Base-by-base conservation (phyloP, 2,113 vertebrate species). In the Pseudorhombus dupliciocellatus region DNA sequence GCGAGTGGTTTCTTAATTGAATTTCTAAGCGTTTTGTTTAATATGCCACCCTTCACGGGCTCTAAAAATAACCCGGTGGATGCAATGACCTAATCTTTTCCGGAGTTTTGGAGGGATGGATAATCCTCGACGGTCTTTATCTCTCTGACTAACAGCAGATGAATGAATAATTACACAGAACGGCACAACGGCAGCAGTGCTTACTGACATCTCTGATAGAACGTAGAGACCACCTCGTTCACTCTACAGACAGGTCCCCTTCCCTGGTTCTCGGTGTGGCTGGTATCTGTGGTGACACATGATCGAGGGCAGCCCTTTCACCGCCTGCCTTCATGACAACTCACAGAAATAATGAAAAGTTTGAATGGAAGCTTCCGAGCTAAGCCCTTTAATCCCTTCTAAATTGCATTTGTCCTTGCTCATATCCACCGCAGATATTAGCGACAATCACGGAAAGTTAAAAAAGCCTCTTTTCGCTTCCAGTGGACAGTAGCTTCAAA, bases 1-100 rank as follows among this genome's bases (percentile, higher is more conserved):
- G 81, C 75, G 84, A 92, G 83, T 82, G 88, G 72, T 86, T 87
- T 89, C 86, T 91, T 93, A 91, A 93, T 92, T 93, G 87, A 92
- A 88, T 92, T 87, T 90, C 79, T 76, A 84, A 92, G 87, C 66
- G 82, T 91, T 92, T 87, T 90, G 89, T 93, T 92, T 93, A 92
- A 91, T 90, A 88, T 92, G 89, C 90, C 90, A 87, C 87, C 28
- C 77, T 91, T 92, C 90, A 90, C 84, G 55, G 62, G 68, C 56
- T 72, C 90, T 91, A 89, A 90, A 90, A 93, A 92, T 94, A 93
- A 84, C 77, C 62, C 22, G 0, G 42, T 88, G 81, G 84, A 88
- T 87, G 85, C 74, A 58, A 90, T 93, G 91, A 93, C 84, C 90
- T 92, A 70, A 93, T 92, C 85, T 90, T 91, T 92, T 92, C 89